Conservation (phyloP, 1,140 invertebrate genomes). For the Drosophila carrolli region DNA sequence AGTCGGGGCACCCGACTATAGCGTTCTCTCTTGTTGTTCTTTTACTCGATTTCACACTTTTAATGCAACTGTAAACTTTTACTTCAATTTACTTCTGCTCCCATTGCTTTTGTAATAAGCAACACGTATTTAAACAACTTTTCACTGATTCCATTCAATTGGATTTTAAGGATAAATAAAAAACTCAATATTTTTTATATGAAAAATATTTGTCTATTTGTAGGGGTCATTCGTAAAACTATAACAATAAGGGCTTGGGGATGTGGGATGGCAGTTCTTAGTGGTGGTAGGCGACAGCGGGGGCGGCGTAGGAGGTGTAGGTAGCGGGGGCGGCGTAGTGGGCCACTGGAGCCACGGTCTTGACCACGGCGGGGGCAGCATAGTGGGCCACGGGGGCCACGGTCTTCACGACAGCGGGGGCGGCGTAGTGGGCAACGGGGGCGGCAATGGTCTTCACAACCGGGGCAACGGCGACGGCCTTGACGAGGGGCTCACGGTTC, state of each 20-base stretch:
- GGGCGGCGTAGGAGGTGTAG: constrained; percentile 21
- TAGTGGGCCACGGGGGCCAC: constrained; percentile 50
- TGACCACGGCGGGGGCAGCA: constrained; percentile 46
- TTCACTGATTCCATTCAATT: background rate
- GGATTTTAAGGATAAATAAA: background rate
- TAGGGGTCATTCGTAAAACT: constrained; percentile 35
- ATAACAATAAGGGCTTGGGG: constrained; percentile 29
- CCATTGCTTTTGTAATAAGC: too few species aligned
- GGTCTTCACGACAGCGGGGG: constrained; percentile 40
- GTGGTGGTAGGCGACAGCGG: constrained; percentile 67
- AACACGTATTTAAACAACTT: background rate
- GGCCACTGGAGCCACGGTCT: constrained; percentile 16
- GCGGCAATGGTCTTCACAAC: constrained; percentile 38
- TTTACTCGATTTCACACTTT: too few species aligned
- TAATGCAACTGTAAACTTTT: too few species aligned
- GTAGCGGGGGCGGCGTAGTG: constrained; percentile 36
- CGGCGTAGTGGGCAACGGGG: constrained; percentile 54
- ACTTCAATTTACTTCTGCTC: too few species aligned
- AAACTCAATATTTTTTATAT: background rate
- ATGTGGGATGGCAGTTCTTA: constrained; percentile 38
- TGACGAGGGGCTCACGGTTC: constrained; percentile 72
- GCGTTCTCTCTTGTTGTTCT: too few species aligned
- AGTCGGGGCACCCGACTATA: too few species aligned
- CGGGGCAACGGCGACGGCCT: constrained; percentile 57
- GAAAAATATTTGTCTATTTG: constrained; percentile 29